Percentiles rank a stretch among this genome's conserved stretches.
Conservation (phyloP, 92 coral and sea anemone genomes). For the Porites lobata region DNA sequence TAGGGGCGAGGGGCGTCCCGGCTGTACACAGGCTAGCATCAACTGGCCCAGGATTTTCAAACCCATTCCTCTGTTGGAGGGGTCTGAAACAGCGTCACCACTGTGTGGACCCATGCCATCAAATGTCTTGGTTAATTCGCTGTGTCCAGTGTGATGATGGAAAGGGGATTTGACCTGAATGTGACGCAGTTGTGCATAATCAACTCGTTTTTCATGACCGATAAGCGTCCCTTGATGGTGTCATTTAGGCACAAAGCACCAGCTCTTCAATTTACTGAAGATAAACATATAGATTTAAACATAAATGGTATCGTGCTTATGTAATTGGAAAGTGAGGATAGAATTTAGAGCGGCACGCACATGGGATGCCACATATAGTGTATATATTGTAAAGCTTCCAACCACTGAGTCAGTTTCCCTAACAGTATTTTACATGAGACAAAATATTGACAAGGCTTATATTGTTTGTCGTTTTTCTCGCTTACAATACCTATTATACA, state of each 20-base stretch:
- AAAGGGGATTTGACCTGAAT: neutral
- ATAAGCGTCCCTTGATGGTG: constrained; percentile 1
- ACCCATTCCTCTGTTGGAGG: constrained; percentile 11
- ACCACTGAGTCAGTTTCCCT: no score
- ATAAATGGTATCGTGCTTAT: neutral
- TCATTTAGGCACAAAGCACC: constrained; percentile 11
- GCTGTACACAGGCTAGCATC: neutral
- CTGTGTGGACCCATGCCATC: constrained; percentile 6
- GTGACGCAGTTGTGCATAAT: constrained; percentile 1
- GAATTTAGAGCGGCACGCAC: no score
- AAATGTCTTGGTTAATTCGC: neutral
- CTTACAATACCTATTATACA: no score
- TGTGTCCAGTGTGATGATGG: constrained; percentile 18
- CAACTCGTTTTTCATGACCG: constrained; percentile 18
- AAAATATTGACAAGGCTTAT: no score
- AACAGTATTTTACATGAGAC: no score
- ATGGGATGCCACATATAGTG: no score
- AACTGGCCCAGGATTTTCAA: constrained; percentile 1
- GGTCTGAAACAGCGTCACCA: neutral
- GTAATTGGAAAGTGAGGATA: no score
- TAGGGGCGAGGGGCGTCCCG: no score
- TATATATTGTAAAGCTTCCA: no score
- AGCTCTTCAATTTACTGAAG: neutral
- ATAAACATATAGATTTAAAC: neutral
- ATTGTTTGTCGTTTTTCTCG: no score